A percentile compares a stretch with the other conserved stretches of the same genome.
phyloP scores from a whole-genome alignment of 2,888 invertebrate species.

The Lottia scabra region DNA sequence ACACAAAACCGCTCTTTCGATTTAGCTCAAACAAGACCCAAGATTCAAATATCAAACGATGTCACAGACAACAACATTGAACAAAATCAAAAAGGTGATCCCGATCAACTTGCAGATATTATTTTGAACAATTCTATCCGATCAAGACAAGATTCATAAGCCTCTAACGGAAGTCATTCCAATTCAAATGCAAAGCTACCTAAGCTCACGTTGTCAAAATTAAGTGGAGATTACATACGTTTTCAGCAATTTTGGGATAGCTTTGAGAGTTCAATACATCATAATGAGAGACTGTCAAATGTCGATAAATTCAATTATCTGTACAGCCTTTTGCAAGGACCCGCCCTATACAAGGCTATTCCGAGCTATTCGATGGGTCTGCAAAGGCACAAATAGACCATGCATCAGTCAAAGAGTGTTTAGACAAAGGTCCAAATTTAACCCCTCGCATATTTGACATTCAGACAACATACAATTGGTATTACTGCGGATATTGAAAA shows the following conservation, averaged over 20 bases:
- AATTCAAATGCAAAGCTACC: background rate
- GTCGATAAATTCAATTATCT: background rate
- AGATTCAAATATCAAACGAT: background rate
- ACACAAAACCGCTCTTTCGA: background rate
- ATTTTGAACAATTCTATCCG: background rate
- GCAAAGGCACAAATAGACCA: background rate
- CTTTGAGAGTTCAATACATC: background rate
- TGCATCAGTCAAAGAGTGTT: background rate
- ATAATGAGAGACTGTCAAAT: background rate
- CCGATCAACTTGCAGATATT: background rate
- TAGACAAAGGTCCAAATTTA: conserved; percentile 6
- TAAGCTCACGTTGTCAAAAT: background rate
- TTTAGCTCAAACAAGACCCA: background rate
- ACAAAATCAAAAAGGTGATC: background rate
- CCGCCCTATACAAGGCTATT: background rate
- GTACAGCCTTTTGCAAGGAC: background rate
- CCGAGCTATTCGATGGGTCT: background rate
- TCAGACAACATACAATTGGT: too few relatives aligned
- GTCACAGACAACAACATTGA: background rate
- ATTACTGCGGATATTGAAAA: too few relatives aligned
- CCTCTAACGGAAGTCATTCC: background rate
- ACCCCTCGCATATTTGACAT: background rate
- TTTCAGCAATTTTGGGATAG: background rate
- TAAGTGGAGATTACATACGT: background rate
- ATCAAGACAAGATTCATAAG: too few relatives aligned